Percentiles rank a stretch among this genome's conserved stretches.
phyloP scores from a whole-genome alignment of 2,113 vertebrate genomes.

The Albula glossodonta region DNA sequence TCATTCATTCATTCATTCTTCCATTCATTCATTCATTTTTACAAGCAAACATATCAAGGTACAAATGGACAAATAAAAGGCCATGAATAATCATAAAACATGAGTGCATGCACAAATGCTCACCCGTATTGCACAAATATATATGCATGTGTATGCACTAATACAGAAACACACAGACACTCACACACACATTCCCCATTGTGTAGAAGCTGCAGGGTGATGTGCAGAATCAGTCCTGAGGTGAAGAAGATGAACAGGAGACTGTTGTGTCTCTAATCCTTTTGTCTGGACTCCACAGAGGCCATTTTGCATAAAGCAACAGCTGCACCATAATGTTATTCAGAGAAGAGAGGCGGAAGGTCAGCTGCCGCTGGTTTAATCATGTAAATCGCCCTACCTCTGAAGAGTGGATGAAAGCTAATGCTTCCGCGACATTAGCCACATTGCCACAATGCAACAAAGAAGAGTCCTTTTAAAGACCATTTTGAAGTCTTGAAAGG shows the following conservation, averaged over 20 bases:
- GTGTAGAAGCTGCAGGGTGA: neutral
- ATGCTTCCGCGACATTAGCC: slow-evolving; percentile 26
- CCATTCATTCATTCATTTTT: too few species aligned
- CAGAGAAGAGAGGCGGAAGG: slow-evolving; percentile 53
- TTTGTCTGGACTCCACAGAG: slow-evolving; percentile 54
- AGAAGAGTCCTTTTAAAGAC: slow-evolving; percentile 27
- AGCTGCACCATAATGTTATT: slow-evolving; percentile 57
- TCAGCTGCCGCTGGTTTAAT: slow-evolving; percentile 68
- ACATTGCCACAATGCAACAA: slow-evolving; percentile 15
- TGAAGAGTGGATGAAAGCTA: slow-evolving; percentile 56
- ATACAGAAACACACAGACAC: neutral
- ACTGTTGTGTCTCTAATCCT: slow-evolving; percentile 57
- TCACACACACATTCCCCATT: neutral
- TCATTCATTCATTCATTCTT: too few species aligned
- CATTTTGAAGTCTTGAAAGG: slow-evolving; percentile 44
- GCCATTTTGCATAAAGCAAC: slow-evolving; percentile 64
- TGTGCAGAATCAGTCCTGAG: slow-evolving; percentile 50
- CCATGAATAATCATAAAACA: too few species aligned
- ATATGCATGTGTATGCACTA: neutral
- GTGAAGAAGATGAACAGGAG: slow-evolving; percentile 51
- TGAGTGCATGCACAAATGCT: neutral
- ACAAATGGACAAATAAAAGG: too few species aligned
- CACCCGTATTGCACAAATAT: neutral
- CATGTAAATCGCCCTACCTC: slow-evolving; percentile 65
- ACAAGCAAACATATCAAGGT: too few species aligned